phyloP scores from a whole-genome alignment of 64 coral and sea anemone species.

The Porites australiensis region DNA sequence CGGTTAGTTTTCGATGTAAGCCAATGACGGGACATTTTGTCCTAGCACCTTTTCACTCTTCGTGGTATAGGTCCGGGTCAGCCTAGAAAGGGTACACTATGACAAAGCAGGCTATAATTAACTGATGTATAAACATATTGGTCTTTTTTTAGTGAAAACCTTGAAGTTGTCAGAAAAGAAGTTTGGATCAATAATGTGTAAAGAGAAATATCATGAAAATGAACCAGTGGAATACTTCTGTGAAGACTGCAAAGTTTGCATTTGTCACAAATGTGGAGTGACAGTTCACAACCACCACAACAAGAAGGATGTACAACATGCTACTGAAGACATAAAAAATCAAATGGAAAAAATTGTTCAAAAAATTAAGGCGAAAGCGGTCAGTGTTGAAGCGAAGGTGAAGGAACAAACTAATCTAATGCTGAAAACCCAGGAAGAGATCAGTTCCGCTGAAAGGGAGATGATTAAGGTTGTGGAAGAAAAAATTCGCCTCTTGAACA shows the following conservation, averaged over 20 bases:
- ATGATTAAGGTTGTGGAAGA: background rate
- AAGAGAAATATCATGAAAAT: slow-evolving; percentile 53
- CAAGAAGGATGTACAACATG: slow-evolving; percentile 30
- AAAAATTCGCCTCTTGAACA: background rate
- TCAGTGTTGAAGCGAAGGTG: background rate
- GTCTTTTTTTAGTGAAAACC: background rate
- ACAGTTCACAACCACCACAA: slow-evolving; percentile 15
- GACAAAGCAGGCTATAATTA: no score
- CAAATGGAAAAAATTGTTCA: background rate
- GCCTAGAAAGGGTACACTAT: no score
- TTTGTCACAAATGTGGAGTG: slow-evolving; percentile 4
- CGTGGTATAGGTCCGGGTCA: no score
- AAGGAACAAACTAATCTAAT: background rate
- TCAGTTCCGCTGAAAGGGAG: background rate
- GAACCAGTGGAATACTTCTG: slow-evolving; percentile 43
- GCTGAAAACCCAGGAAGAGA: background rate
- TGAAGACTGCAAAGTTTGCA: slow-evolving; percentile 10
- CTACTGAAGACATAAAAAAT: slow-evolving; percentile 5
- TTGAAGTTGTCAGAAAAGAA: background rate
- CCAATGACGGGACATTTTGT: no score
- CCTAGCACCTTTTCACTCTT: no score
- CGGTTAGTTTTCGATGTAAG: no score
- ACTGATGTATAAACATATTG: no score
- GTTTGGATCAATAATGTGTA: background rate
- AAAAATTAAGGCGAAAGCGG: background rate